phyloP scores from a whole-genome alignment of 2,888 invertebrate genomes.

The Trilocha varians region DNA sequence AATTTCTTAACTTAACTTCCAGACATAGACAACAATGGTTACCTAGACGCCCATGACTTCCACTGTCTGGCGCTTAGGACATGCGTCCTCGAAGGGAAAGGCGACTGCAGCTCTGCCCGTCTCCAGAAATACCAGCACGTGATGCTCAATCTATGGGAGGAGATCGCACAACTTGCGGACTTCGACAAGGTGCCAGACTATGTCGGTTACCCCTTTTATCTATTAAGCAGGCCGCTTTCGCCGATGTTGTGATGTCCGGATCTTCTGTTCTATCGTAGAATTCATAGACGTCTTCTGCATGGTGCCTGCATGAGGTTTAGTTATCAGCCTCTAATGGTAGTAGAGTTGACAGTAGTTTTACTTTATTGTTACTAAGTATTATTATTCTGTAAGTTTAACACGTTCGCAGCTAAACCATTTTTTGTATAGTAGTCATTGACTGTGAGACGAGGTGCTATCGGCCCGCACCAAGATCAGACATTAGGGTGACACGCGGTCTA shows the following conservation, averaged over 20 bases:
- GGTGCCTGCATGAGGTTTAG: not conserved
- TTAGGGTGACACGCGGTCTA: too few relatives aligned
- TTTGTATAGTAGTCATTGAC: too few relatives aligned
- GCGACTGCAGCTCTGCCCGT: constrained; percentile 80
- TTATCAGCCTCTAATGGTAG: too few relatives aligned
- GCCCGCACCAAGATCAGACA: too few relatives aligned
- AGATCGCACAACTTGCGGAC: constrained; percentile 88
- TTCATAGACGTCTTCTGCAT: not conserved
- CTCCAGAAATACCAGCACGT: constrained; percentile 87
- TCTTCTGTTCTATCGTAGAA: not conserved
- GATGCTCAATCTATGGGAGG: constrained; percentile 89
- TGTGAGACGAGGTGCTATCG: too few relatives aligned
- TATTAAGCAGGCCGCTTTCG: constrained; percentile 33
- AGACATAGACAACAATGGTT: constrained; percentile 91
- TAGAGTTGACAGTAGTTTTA: too few relatives aligned
- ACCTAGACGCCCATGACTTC: constrained; percentile 86
- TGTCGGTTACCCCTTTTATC: constrained; percentile 58
- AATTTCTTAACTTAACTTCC: constrained; percentile 17
- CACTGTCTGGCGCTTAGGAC: constrained; percentile 86
- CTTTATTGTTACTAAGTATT: too few relatives aligned
- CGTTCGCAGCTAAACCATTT: too few relatives aligned
- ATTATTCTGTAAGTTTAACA: too few relatives aligned
- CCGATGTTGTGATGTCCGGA: constrained; percentile 15
- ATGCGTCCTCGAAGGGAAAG: constrained; percentile 87
- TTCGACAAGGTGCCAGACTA: constrained; percentile 84